Conservation (phyloP, 2,888 invertebrate species). For the Tinea pellionella region DNA sequence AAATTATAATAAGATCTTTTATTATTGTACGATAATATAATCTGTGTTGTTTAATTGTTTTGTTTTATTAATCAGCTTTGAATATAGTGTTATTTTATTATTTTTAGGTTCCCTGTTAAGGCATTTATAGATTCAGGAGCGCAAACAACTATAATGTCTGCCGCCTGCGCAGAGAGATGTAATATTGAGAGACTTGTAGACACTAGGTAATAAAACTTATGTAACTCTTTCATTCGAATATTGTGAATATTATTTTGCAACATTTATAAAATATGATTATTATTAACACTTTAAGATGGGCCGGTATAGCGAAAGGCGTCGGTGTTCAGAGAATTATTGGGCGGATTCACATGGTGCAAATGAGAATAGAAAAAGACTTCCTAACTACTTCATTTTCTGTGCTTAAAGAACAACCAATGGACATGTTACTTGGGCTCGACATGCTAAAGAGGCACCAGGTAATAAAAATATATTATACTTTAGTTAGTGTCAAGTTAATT, state of each 20-base stretch:
- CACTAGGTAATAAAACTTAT: constrained; percentile 59
- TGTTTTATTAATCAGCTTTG: too few species aligned
- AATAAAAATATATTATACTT: background rate
- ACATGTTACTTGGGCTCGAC: constrained; percentile 96
- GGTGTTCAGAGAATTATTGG: constrained; percentile 97
- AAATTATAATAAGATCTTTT: too few species aligned
- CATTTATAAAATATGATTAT: background rate
- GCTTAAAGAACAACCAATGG: constrained; percentile 97
- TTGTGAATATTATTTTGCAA: background rate
- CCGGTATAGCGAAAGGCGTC: constrained; percentile 97
- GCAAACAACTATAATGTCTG: constrained; percentile 98
- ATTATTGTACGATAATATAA: too few species aligned
- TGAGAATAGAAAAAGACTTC: constrained; percentile 94
- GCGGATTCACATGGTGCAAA: constrained; percentile 96
- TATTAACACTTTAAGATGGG: constrained; percentile 73
- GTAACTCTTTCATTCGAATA: background rate
- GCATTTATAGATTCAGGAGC: constrained; percentile 99
- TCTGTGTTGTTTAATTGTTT: background rate
- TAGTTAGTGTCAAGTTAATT: too few species aligned
- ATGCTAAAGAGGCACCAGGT: constrained; percentile 98
- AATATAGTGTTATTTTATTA: too few species aligned
- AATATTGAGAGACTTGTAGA: constrained; percentile 92
- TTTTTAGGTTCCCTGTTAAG: constrained; percentile 82
- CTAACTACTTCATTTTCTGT: constrained; percentile 97
- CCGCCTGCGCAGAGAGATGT: constrained; percentile 93